Conservation (phyloP, 2,888 invertebrate species). For the Dasysyrphus tricinctus region DNA sequence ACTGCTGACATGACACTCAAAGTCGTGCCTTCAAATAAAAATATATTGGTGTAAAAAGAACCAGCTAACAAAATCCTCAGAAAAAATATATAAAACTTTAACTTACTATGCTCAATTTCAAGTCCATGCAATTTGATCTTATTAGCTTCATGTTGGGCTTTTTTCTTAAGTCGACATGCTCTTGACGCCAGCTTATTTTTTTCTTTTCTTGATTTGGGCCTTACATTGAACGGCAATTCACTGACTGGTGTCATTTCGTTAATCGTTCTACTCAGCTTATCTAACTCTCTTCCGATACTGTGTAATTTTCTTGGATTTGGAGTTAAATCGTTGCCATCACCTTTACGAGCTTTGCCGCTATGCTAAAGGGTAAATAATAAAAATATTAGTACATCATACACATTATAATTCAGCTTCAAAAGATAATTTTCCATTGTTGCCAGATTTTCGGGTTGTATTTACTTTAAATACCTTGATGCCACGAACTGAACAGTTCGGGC, state of each 20-base stretch:
- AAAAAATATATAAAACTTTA: background rate
- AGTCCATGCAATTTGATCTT: conserved; percentile 97
- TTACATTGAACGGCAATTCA: conserved; percentile 94
- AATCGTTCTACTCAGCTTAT: conserved; percentile 94
- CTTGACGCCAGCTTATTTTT: conserved; percentile 98
- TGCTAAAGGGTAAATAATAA: conserved; percentile 78
- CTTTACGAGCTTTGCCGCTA: conserved; percentile 96
- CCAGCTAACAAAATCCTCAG: too few species aligned
- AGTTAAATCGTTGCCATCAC: conserved; percentile 98
- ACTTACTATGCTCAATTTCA: conserved; percentile 97
- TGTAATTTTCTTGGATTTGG: conserved; percentile 96
- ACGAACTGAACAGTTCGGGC: conserved; percentile 94
- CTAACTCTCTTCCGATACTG: conserved; percentile 95
- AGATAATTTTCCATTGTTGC: conserved; percentile 46
- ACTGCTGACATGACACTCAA: too few species aligned
- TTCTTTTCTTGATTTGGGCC: conserved; percentile 97
- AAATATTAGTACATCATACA: conserved; percentile 26
- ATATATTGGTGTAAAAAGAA: too few species aligned
- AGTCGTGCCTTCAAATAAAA: too few species aligned
- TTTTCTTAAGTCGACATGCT: conserved; percentile 98
- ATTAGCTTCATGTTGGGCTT: conserved; percentile 99
- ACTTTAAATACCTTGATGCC: conserved; percentile 90
- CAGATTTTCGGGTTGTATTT: conserved; percentile 76
- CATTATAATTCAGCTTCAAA: conserved; percentile 39
- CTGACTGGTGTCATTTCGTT: conserved; percentile 98